Evolutionary conservation across 1,140 invertebrate genomes (phyloP), one percentile per base, ranked within the genome.

Genomic region (Bombus confusus): DNA sequence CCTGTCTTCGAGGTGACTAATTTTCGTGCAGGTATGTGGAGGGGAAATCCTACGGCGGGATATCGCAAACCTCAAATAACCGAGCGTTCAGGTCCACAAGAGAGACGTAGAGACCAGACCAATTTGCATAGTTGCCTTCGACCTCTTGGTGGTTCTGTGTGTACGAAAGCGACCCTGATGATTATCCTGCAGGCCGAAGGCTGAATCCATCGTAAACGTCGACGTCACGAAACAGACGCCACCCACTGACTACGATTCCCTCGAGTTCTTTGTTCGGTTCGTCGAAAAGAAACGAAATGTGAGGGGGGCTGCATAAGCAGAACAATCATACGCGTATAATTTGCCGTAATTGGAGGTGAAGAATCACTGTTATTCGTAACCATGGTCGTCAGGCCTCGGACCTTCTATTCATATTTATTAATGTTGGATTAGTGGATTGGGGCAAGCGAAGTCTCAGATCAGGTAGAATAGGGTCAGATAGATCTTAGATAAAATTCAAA

Each of bases 41-140:
- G 31, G 37, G 80, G n/a, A 64, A 73, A 86, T 77, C 41, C 57
- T 57, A 76, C 28, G 64, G 25, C 31, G 31, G 66, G 39, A 52
- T 62, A 59, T 68, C 47, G 41, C 73, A 34, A 62, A 31, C 34
- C 74, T 83, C 47, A 22, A 83, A 41, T 47, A 59, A 59, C 28
- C 34, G 34, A 71, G 25, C 66, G 73, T 47, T 28, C 41, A 59
- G 52, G 84, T 87, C 57, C 39, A 37, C 28, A 1, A 12, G 28
- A 68, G 71, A 74, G 69, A 71, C 71, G 62, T 25, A 34, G 18
- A 52, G 83, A 62, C 28, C 47, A 22, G 5, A 74, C 43, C 79
- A 81, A 87, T 80, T 85, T 85, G 64, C 83, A 87, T 77, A 85
- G 76, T 81, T 78, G 76, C 77, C 86, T 87, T 77, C 73, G 71